A percentile compares a stretch with the other conserved stretches of the same genome.
phyloP scores from a whole-genome alignment of 2,888 invertebrate genomes.

The Himalopsyche tibetana region DNA sequence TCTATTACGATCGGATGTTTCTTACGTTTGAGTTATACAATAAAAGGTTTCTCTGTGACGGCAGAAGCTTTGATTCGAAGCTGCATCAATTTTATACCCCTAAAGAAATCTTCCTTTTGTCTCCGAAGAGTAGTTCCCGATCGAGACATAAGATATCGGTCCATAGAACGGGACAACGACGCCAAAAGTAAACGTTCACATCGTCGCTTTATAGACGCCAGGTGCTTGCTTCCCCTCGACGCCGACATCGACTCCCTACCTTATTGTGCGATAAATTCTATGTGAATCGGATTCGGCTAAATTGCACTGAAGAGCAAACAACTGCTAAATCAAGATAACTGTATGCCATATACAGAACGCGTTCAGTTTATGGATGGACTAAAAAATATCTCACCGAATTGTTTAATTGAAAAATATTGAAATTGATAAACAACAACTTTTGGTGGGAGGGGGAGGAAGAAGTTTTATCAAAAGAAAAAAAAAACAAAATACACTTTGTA shows the following conservation, averaged over 20 bases:
- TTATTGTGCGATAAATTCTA: slow-evolving; percentile 34
- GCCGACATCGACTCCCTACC: not conserved
- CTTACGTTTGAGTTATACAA: not conserved
- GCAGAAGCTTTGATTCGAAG: not conserved
- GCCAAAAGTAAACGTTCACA: slow-evolving; percentile 5
- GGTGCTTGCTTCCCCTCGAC: slow-evolving; percentile 18
- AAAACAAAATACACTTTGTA: no score
- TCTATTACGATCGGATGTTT: no score
- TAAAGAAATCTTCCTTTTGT: slow-evolving; percentile 26
- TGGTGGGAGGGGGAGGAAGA: no score
- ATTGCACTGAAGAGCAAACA: slow-evolving; percentile 31
- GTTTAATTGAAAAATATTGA: no score
- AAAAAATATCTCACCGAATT: no score
- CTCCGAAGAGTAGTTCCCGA: slow-evolving; percentile 17
- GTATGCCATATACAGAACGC: no score
- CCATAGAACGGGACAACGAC: slow-evolving; percentile 34
- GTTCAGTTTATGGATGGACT: no score
- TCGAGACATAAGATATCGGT: slow-evolving; percentile 34
- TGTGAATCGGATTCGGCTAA: slow-evolving; percentile 31
- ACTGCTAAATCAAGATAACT: slow-evolving; percentile 22
- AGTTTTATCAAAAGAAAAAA: no score
- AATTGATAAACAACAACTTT: no score
- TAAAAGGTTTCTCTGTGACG: not conserved
- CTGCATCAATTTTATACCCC: slow-evolving; percentile 26
- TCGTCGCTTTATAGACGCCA: slow-evolving; percentile 28